Conservation (phyloP, 2,797 vertebrate species). For the Danio choprae region DNA sequence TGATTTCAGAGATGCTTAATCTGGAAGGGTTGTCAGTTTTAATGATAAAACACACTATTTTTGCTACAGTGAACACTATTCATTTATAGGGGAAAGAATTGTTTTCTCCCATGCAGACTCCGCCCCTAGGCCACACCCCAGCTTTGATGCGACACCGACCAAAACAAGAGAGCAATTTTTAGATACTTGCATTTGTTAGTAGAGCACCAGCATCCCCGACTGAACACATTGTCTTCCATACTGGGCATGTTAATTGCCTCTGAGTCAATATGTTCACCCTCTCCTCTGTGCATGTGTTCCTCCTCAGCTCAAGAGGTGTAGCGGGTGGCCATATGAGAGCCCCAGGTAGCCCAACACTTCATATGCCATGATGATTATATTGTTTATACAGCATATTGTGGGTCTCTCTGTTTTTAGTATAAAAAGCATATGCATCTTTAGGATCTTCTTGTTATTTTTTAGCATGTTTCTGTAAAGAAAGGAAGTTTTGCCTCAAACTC, state of each 20-base stretch:
- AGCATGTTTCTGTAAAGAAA: too few relatives aligned
- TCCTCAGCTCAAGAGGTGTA: slow-evolving; percentile 32
- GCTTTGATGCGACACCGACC: too few relatives aligned
- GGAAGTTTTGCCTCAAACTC: too few relatives aligned
- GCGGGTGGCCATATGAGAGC: not conserved
- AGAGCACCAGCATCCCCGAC: slow-evolving; percentile 46
- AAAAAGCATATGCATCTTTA: not conserved
- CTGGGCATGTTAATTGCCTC: slow-evolving; percentile 54
- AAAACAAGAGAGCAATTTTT: not conserved
- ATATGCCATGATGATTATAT: slow-evolving; percentile 4
- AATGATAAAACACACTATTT: too few relatives aligned
- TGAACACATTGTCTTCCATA: slow-evolving; percentile 53
- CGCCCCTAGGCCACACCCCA: too few relatives aligned
- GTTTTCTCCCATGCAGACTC: too few relatives aligned
- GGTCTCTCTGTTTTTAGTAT: not conserved
- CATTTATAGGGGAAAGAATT: too few relatives aligned
- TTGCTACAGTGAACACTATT: too few relatives aligned
- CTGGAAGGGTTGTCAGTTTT: too few relatives aligned
- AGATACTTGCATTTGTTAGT: not conserved
- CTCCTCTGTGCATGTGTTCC: slow-evolving; percentile 31
- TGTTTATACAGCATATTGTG: slow-evolving; percentile 1
- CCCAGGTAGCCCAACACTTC: slow-evolving; percentile 13
- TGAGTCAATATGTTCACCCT: slow-evolving; percentile 42
- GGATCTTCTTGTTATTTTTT: not conserved
- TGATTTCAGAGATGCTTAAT: too few relatives aligned